Percentiles rank a stretch among this genome's conserved stretches.
Conservation (phyloP, 1,140 invertebrate genomes). For the Scaptomyza graminum region DNA sequence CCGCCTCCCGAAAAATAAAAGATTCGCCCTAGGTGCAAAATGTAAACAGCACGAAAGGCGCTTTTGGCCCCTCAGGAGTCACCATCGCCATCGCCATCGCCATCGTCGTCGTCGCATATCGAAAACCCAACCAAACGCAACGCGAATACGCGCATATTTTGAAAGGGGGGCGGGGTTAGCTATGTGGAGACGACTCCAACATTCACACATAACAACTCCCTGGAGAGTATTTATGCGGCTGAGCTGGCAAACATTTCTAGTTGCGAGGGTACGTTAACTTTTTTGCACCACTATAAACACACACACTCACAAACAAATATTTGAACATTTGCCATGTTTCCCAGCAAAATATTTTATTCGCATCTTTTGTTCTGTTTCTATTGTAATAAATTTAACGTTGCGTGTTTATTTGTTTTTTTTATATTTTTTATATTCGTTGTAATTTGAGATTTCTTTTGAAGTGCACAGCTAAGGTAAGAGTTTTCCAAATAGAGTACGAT, state of each 20-base stretch:
- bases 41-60: constrained; percentile 33
- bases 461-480: constrained; percentile 23
- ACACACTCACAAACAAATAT: constrained; percentile 13
- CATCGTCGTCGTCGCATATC: constrained; percentile 25
- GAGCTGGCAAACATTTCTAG: constrained; percentile 62
- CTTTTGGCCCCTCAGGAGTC: constrained; percentile 30
- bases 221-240: constrained; percentile 76
- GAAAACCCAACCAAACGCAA: constrained; percentile 46
- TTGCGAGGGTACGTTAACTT: constrained; percentile 54
- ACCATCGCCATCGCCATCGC: constrained; percentile 2
- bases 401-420: constrained; percentile 30
- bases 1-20: background rate
- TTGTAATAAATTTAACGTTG: constrained; percentile 67
- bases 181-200: constrained; percentile 13
- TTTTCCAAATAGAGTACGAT: too few species aligned
- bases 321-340: constrained; percentile 67
- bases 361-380: constrained; percentile 71
- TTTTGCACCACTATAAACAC: constrained; percentile 54
- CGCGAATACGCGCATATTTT: constrained; percentile 58
- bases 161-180: background rate
- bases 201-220: constrained; percentile 72
- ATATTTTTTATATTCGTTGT: constrained; percentile 51
- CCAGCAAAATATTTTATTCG: constrained; percentile 72
- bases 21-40: constrained; percentile 55
- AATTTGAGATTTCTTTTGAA: constrained; percentile 50